phyloP scores from a whole-genome alignment of 2,888 invertebrate genomes.

The Drosophila ezoana region DNA sequence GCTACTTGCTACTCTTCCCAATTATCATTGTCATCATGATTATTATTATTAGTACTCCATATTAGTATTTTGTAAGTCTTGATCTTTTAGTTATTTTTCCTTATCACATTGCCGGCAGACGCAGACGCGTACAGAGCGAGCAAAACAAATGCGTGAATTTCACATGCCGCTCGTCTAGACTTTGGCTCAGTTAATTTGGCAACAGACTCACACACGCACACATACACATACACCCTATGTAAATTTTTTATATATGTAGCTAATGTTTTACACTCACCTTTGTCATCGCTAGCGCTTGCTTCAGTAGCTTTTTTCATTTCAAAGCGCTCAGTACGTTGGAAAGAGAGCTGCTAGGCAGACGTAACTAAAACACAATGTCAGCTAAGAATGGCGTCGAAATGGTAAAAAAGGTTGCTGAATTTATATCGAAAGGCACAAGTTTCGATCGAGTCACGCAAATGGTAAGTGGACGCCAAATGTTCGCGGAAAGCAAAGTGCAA shows the following conservation, averaged over 20 bases:
- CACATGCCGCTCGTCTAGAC: constrained; percentile 19
- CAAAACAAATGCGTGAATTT: constrained; percentile 48
- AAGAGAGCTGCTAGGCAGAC: not conserved
- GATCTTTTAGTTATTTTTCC: not conserved
- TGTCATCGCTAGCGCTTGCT: constrained; percentile 26
- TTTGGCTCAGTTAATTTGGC: constrained; percentile 12
- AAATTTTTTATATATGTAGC: constrained; percentile 3
- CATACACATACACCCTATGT: not conserved
- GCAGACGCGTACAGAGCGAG: constrained; percentile 50
- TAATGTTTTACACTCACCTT: constrained; percentile 18
- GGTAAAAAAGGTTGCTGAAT: constrained; percentile 83
- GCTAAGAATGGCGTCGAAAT: constrained; percentile 81
- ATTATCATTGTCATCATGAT: too few relatives aligned
- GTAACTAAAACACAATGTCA: constrained; percentile 32
- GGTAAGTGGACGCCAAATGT: constrained; percentile 75
- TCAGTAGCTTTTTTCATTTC: constrained; percentile 59
- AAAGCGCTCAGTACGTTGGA: constrained; percentile 23
- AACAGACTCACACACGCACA: constrained; percentile 1
- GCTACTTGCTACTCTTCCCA: too few relatives aligned
- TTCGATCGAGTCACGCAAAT: constrained; percentile 85
- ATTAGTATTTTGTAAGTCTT: not conserved
- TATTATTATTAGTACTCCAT: too few relatives aligned
- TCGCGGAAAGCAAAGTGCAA: constrained; percentile 1
- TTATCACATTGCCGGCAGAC: constrained; percentile 27
- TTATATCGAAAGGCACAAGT: constrained; percentile 76